Percentiles rank a stretch among this genome's conserved stretches.
Conservation (phyloP, 2,888 invertebrate genomes). For the Camponotus fellah region DNA sequence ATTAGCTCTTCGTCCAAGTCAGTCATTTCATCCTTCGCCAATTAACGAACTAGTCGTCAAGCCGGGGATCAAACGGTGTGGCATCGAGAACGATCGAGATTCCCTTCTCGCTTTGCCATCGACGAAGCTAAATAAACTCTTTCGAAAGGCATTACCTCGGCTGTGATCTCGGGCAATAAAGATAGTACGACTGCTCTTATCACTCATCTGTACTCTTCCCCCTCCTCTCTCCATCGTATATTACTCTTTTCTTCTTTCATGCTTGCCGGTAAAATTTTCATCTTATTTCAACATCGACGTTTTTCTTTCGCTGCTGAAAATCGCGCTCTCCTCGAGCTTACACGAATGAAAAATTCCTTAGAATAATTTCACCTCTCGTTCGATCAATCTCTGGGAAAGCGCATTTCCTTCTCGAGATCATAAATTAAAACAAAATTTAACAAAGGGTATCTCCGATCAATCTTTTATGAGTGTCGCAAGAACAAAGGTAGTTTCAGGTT, state of each 20-base stretch:
- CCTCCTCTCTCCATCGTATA: background rate
- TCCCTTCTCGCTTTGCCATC: background rate
- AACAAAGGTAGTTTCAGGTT: background rate
- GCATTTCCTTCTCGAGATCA: background rate
- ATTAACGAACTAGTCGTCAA: constrained; percentile 44
- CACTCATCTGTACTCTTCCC: constrained; percentile 24
- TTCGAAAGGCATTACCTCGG: constrained; percentile 37
- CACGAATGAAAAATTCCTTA: background rate
- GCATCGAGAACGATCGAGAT: constrained; percentile 37
- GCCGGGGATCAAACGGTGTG: constrained; percentile 19
- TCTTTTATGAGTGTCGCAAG: background rate
- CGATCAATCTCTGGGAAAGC: background rate
- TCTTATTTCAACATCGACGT: background rate
- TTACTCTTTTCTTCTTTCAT: background rate
- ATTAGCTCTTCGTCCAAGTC: constrained; percentile 45
- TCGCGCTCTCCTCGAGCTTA: background rate
- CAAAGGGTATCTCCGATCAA: background rate
- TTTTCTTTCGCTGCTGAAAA: background rate
- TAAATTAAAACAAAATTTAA: background rate
- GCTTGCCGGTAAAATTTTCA: background rate
- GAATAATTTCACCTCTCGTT: background rate
- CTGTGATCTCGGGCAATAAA: constrained; percentile 29
- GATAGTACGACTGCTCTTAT: constrained; percentile 26
- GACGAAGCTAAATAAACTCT: constrained; percentile 29
- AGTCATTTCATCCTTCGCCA: constrained; percentile 46